Base-by-base conservation (phyloP, 2,113 vertebrate genomes). In the Myotis brandtii region DNA sequence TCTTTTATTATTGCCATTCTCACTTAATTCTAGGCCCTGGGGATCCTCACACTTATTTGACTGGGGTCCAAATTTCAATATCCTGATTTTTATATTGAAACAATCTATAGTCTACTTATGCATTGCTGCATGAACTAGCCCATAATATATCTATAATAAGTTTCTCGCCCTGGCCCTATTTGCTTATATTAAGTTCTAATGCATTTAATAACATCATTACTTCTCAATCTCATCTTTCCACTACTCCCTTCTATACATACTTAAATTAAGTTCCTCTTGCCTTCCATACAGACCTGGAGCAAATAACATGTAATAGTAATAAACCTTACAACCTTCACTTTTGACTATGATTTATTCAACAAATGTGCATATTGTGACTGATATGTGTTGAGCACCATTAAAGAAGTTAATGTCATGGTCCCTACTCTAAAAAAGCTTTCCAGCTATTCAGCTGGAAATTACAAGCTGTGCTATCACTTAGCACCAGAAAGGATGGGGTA, bases 221-320 rank as follows among this genome's bases (percentile, higher is more conserved):
- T 32, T 81, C 56, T 86, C 80, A 76, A 40, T 67, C 79, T 30
- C 11, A n/a, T 40, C 10, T 89, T 34, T 92, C 43, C 5, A 37
- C 64, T 75, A 56, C 70, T 90, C 52, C 17, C 52, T 90, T 30
- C 23, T 40, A 83, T 23, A 81, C 25, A 37, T 5, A 27, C 10
- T 94, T 83, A 64, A 84, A 69, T 82, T 82, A 75, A 89, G 89
- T 94, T 89, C 37, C 20, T 87, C 46, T 80, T 94, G 54, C 83
- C 48, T 59, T 96, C 1, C 34, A 25, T 16, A 90, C 5, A 59
- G n/a, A 73, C 54, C 54, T 86, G 66, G n/a, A 95, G 59, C 27
- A 85, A 87, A 90, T 59, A 43, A 43, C 25, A 91, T 25, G 34
- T 4, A 40, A 62, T 48, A 62, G n/a, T 50, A 89, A 62, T 18